These are phyloP conservation scores for Incurvaria masculella DNA, from an alignment of 2,888 invertebrate species.

Conservation along the genomic window DNA sequence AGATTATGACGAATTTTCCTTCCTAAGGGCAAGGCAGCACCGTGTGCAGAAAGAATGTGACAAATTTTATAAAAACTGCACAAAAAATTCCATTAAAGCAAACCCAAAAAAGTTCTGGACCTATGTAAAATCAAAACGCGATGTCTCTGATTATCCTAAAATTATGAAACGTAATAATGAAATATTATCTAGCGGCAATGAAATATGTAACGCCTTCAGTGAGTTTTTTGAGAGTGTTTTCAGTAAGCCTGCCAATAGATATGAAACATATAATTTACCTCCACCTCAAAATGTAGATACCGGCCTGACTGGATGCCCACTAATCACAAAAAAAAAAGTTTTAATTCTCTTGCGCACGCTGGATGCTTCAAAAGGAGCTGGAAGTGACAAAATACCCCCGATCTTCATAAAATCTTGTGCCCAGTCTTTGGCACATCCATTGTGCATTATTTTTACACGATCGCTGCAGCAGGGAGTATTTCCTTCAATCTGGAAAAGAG, in stretches of 20 bases:
- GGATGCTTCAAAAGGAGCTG: background rate
- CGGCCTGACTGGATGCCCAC: background rate
- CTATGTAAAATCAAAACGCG: background rate
- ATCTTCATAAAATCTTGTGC: background rate
- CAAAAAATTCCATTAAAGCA: background rate
- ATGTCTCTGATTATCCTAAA: background rate
- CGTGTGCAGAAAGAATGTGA: background rate
- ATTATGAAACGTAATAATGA: background rate
- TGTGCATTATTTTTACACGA: background rate
- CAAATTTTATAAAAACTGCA: background rate
- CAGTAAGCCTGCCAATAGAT: background rate
- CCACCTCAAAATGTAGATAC: background rate
- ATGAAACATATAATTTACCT: background rate
- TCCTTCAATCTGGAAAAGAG: background rate
- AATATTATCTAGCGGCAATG: background rate
- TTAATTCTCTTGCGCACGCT: background rate
- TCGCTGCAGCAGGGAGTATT: background rate
- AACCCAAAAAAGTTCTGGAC: slow-evolving; percentile 1
- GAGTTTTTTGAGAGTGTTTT: slow-evolving; percentile 2
- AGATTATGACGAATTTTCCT: slow-evolving; percentile 1
- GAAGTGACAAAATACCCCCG: background rate
- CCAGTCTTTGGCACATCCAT: background rate
- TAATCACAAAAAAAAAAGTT: background rate
- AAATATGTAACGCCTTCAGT: background rate
- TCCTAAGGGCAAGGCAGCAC: background rate